Evolutionary conservation across 2,888 invertebrate species (phyloP), one percentile per base, ranked within the genome.

Genomic region (Eulithis prunata): DNA sequence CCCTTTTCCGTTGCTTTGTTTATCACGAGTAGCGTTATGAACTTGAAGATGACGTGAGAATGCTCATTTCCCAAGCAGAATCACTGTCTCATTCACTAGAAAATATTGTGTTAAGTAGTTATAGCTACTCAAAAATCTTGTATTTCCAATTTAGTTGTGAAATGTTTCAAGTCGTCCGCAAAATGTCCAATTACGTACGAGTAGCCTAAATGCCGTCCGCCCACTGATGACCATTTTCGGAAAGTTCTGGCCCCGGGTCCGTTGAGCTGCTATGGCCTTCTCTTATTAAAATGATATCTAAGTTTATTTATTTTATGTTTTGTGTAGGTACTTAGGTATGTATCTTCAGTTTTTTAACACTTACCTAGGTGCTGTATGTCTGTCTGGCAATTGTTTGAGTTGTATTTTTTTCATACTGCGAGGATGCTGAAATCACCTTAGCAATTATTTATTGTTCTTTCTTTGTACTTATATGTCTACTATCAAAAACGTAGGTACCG

Each of bases 181-280:
- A 83, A 84, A 83, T 82, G 63, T 75, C 84, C 81, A 82, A 81
- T 78, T 81, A 77, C 78, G 74, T 81, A 77, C 78, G 74, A 75
- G 78, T 74, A 77, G 74, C 81, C 83, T 78, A 86, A 89, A 90
- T 89, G 88, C 82, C 75, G 87, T 84, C 88, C 92, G 85, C 92
- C 92, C 88, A 92, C 92, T 68, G 71, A 59, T 70, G 47, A 70
- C 90, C 88, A 78, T 88, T 85, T 88, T 77, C 71, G 80, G 81
- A 70, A 68, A 75, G 78, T 78, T 78, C 77, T 77, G 84, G 80
- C 85, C 84, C 79, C 84, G 88, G 70, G 83, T 79, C 84, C 81
- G 72, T 78, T 82, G 77, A 73, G 69, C 69, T 74, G 69, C 69
- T 75, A 75, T 75, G 70, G 69, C 71, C 69, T 65, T 66, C 69